phyloP scores from a whole-genome alignment of 2,113 vertebrate species.

The Caloenas nicobarica region DNA sequence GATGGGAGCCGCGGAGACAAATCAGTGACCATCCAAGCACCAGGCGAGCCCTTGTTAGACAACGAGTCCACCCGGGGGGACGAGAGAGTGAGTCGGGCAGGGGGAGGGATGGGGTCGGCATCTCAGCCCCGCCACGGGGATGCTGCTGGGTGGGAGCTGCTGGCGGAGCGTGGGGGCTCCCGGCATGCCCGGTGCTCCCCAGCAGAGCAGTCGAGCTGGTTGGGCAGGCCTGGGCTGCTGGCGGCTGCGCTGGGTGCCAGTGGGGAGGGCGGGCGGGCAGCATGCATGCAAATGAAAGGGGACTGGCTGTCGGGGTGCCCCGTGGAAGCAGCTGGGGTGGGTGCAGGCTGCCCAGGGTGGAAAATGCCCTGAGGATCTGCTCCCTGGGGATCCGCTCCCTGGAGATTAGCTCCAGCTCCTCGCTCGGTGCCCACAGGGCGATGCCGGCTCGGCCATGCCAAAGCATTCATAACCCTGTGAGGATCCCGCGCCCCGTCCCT shows the following conservation, averaged over 20 bases:
- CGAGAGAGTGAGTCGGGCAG: constrained; percentile 78
- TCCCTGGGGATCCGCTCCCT: not conserved
- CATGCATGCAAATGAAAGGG: not conserved
- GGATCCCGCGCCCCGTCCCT: not conserved
- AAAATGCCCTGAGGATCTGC: not conserved
- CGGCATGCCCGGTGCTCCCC: not conserved
- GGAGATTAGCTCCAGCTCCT: not conserved
- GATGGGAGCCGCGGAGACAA: constrained; percentile 91
- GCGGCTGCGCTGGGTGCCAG: not conserved
- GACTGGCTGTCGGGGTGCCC: not conserved
- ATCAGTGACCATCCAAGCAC: constrained; percentile 95
- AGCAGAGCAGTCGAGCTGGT: not conserved
- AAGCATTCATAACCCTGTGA: not conserved
- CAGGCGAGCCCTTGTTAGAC: constrained; percentile 91
- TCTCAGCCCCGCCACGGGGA: rapidly evolving
- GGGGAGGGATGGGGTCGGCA: not conserved
- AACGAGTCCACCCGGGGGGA: constrained; percentile 93
- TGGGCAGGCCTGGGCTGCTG: not conserved
- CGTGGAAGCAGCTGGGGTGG: not conserved
- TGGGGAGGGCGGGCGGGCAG: not conserved
- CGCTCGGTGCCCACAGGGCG: not conserved
- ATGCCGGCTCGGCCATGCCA: rapidly evolving
- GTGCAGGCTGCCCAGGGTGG: not conserved
- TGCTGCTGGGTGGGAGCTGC: not conserved
- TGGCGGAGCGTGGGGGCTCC: not conserved